Evolutionary conservation across 2,888 invertebrate species (phyloP).

Genomic region (Theretra japonica): DNA sequence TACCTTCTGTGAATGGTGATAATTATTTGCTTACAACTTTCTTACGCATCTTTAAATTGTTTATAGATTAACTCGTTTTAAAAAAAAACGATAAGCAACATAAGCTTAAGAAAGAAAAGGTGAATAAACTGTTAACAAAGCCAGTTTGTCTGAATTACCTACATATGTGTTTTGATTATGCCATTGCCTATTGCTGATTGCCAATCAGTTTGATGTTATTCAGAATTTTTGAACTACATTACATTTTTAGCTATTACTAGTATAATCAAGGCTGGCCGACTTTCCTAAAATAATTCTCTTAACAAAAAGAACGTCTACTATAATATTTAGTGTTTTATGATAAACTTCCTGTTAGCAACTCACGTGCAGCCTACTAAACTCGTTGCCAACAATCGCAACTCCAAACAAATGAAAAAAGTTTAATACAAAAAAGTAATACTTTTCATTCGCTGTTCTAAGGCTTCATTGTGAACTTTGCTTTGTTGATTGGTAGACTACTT

Average conservation of each 20-base stretch:
- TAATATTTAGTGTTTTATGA: background rate
- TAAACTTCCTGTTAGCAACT: background rate
- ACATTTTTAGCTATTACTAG: no score
- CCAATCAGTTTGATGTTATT: no score
- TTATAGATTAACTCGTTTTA: background rate
- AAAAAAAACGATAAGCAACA: no score
- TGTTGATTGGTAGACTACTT: background rate
- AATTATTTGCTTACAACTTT: background rate
- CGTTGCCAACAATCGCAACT: background rate
- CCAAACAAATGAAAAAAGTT: conserved; percentile 11
- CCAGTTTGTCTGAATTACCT: no score
- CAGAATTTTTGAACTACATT: no score
- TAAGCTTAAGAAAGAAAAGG: no score
- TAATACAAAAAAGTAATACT: conserved; percentile 1
- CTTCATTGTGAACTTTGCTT: background rate
- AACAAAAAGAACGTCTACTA: background rate
- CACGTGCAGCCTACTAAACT: conserved; percentile 14
- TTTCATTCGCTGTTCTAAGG: conserved; percentile 14
- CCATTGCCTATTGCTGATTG: no score
- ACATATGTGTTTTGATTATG: no score
- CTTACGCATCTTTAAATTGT: no score
- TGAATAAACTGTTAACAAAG: no score
- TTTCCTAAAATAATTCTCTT: no score
- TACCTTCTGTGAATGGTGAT: background rate
- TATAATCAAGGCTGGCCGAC: no score